These are phyloP conservation scores for Ctenodactylus gundi DNA, from an alignment of 2,113 vertebrate species.

Conservation along the genomic window DNA sequence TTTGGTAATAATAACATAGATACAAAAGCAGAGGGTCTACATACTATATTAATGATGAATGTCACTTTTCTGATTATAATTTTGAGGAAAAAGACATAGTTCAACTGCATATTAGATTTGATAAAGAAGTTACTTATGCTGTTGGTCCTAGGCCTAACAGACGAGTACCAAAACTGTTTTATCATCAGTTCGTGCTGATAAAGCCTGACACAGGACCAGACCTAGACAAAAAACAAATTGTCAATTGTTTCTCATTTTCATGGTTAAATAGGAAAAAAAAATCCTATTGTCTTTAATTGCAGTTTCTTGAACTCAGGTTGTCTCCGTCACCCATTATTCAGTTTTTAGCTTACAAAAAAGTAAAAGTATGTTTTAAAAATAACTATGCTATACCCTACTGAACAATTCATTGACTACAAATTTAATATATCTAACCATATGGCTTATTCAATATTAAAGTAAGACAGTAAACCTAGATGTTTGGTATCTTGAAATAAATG, in stretches of 20 bases:
- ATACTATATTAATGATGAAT: slow-evolving; percentile 32
- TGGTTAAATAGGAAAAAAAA: background rate
- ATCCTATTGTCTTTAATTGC: background rate
- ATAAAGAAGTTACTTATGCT: background rate
- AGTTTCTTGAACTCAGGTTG: background rate
- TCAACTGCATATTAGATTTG: slow-evolving; percentile 18
- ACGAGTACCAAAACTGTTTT: background rate
- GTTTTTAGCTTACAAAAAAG: background rate
- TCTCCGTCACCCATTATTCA: background rate
- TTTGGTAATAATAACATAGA: background rate
- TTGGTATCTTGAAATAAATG: slow-evolving; percentile 13
- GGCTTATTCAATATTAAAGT: background rate
- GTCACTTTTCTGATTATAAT: slow-evolving; percentile 1
- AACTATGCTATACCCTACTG: background rate
- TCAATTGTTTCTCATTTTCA: background rate
- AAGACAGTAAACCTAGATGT: background rate
- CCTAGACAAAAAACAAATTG: background rate
- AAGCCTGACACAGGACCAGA: background rate
- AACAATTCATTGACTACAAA: background rate
- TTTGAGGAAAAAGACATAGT: slow-evolving; percentile 23
- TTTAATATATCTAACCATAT: background rate
- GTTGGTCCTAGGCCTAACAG: slow-evolving; percentile 6
- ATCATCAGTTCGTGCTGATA: background rate
- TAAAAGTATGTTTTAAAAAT: background rate
- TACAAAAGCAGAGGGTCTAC: background rate